Evolutionary conservation across 2,797 vertebrate genomes (phyloP).

Genomic region (Cryptoprocta ferox): DNA sequence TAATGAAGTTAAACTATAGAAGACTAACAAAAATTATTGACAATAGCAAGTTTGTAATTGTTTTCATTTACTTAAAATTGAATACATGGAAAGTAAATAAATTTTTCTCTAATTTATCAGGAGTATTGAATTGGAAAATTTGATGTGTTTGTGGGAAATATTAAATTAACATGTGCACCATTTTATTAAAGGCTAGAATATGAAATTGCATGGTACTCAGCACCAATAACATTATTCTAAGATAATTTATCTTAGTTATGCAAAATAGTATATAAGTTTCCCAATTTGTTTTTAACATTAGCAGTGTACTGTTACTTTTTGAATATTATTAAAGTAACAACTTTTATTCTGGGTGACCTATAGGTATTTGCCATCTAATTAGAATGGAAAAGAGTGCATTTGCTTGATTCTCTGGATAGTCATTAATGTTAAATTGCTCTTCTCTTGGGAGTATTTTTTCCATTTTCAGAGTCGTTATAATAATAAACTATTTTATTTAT

Average conservation of each 20-base stretch:
- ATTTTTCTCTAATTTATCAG: neutral
- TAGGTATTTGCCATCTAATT: neutral
- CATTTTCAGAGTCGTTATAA: neutral
- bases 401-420: neutral
- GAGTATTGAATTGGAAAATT: neutral
- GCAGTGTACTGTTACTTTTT: neutral
- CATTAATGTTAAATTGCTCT: slow-evolving; percentile 29
- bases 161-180: neutral
- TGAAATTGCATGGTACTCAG: neutral
- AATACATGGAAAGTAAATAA: neutral
- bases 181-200: neutral
- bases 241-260: neutral
- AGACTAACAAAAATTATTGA: neutral
- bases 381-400: accelerated
- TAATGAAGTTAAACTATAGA: neutral
- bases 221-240: neutral
- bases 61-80: neutral
- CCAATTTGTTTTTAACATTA: neutral
- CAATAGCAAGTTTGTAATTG: neutral
- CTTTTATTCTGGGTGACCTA: neutral
- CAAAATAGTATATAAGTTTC: neutral
- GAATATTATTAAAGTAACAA: neutral
- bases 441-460: neutral
- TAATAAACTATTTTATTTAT: neutral
- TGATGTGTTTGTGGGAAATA: neutral